Evolutionary conservation across 2,888 invertebrate species (phyloP).

Genomic region (Trichogramma evanescens): DNA sequence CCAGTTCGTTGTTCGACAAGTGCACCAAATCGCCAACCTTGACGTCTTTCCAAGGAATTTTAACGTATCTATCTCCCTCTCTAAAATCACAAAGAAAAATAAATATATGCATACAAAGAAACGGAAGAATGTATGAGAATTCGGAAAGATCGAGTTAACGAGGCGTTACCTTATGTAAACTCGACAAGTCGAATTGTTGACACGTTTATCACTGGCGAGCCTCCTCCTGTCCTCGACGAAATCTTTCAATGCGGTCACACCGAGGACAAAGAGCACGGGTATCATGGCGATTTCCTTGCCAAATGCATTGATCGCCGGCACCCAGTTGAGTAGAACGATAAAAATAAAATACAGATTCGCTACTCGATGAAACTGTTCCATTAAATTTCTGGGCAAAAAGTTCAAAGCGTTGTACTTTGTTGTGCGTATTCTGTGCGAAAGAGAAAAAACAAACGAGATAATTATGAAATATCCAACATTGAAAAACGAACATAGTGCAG

Average conservation of each 20-base stretch:
- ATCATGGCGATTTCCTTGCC: constrained; percentile 94
- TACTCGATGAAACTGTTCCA: constrained; percentile 95
- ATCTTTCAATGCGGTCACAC: constrained; percentile 91
- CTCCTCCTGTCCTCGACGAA: constrained; percentile 88
- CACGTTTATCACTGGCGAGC: constrained; percentile 83
- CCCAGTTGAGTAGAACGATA: constrained; percentile 93
- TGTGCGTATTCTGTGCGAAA: constrained; percentile 66
- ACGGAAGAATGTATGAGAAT: neutral
- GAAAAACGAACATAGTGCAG: neutral
- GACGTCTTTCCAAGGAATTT: constrained; percentile 83
- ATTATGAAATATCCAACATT: neutral
- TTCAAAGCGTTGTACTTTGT: constrained; percentile 91
- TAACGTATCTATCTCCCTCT: constrained; percentile 73
- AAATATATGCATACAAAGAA: neutral
- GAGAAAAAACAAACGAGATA: neutral
- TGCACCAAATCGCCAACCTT: constrained; percentile 91
- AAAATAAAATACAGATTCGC: constrained; percentile 97
- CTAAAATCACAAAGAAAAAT: constrained; percentile 49
- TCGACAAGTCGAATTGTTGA: constrained; percentile 87
- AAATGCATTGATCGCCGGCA: constrained; percentile 88
- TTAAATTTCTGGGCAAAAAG: constrained; percentile 90
- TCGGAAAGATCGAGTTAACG: neutral
- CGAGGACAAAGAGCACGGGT: constrained; percentile 88
- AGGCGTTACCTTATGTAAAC: constrained; percentile 76
- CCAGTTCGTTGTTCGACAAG: constrained; percentile 90